A percentile compares a stretch with the other conserved stretches of the same genome.
These are phyloP conservation scores for Tetramorium alpestre DNA, from an alignment of 1,140 invertebrate genomes.

Conservation along the genomic window DNA sequence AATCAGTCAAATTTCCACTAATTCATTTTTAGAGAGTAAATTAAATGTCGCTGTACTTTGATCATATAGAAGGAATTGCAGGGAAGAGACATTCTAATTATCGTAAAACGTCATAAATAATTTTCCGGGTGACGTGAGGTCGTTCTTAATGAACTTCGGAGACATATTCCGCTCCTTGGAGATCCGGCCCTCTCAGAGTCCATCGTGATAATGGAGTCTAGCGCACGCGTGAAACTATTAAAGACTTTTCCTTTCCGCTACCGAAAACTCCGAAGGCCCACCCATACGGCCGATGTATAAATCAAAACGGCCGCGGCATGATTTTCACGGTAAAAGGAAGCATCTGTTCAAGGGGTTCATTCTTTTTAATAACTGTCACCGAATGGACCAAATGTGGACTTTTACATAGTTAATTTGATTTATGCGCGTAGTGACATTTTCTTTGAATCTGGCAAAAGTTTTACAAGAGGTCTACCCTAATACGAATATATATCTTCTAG, in stretches of 20 bases:
- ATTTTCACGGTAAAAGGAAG: conserved; percentile 63
- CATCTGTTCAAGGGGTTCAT: conserved; percentile 70
- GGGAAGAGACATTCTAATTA: background rate
- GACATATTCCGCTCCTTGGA: conserved; percentile 12
- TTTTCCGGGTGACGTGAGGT: conserved; percentile 11
- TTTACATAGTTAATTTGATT: conserved; percentile 72
- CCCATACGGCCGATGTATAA: conserved; percentile 70
- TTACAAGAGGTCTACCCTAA: conserved; percentile 17
- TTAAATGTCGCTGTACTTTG: background rate
- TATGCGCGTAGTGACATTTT: conserved; percentile 48
- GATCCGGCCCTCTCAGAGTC: conserved; percentile 37
- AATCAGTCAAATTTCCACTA: too few species aligned
- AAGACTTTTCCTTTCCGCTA: conserved; percentile 69
- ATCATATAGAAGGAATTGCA: background rate
- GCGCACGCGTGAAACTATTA: conserved; percentile 68
- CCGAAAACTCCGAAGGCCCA: conserved; percentile 68
- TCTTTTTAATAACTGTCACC: conserved; percentile 73
- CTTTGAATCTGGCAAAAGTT: conserved; percentile 40
- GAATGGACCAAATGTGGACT: conserved; percentile 53
- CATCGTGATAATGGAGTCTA: conserved; percentile 24
- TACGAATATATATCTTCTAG: conserved; percentile 8
- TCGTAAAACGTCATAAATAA: background rate
- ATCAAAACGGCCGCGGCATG: conserved; percentile 63
- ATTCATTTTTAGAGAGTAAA: background rate
- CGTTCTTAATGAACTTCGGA: conserved; percentile 52